Evolutionary conservation across 1,140 invertebrate species (phyloP), one percentile per base, ranked within the genome.

Genomic region (Caerostris extrusa): DNA sequence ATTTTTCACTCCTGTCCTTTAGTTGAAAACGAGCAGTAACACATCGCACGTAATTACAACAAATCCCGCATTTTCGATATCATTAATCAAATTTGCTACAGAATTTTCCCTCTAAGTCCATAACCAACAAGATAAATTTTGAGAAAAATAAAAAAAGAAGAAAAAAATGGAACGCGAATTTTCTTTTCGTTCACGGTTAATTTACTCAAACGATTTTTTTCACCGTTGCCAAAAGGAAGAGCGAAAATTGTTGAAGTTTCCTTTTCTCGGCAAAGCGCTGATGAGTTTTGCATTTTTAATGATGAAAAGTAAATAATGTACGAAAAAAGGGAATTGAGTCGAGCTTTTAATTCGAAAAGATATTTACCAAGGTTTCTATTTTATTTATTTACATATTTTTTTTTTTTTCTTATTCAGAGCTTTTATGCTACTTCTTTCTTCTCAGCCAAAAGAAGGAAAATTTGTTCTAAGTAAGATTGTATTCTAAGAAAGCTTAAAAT

Each of bases 281-380:
- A 83, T 83, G 82, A 83, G 82, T 83, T 83, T 83, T 83, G 56
- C 82, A 83, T 83, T 83, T 83, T 83, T 83, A 83, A 83, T 83
- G 55, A 83, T 58, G 56, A 83, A 83, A 56, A 57, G 82, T 56
- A 58, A 83, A 77, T 77, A 77, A 77, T 77, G 34, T 50, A 64
- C 50, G 19, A 19, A 77, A 83, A 83, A 83, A n/a, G 57, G 82
- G 82, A 56, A 83, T 58, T 57, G 56, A 83, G 82, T 83, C 82
- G 56, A 83, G 82, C 55, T 83, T 58, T 83, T 83, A 83, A 83
- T 83, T 83, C 82, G 55, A 83, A 83, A n/a, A 83, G 56, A 83
- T 83, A 83, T 83, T 83, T 83, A 57, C 17, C 82, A 58, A 83
- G 34, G n/a, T 17, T 57, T 19, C 8, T 2, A 10, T 34, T 34